A percentile compares a stretch with the other conserved stretches of the same genome.
Evolutionary conservation across 2,888 invertebrate species (phyloP).

Genomic region (Polymixis lichenea): DNA sequence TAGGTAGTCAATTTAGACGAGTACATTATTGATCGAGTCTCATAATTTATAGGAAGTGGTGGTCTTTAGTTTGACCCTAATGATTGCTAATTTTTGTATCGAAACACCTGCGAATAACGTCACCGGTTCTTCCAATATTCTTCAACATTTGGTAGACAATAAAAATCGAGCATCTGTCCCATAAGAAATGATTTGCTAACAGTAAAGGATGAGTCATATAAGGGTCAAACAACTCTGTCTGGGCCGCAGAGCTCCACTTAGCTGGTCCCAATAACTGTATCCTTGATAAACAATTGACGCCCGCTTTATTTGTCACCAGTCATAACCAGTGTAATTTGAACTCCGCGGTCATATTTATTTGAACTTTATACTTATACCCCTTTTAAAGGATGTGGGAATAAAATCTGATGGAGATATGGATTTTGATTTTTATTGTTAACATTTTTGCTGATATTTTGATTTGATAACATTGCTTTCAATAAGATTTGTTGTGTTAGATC

Average conservation of each 20-base stretch:
- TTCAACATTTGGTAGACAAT: not conserved
- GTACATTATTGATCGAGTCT: not conserved
- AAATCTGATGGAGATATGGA: conserved; percentile 27
- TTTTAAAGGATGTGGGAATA: conserved; percentile 53
- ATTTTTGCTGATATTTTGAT: not conserved
- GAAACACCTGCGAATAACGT: not conserved
- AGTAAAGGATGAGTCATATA: conserved; percentile 61
- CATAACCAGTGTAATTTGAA: conserved; percentile 40
- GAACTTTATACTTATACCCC: conserved; percentile 45
- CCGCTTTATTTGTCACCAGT: conserved; percentile 31
- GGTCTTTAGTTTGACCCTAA: not conserved
- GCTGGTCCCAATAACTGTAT: conserved; percentile 54
- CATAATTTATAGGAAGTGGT: not conserved
- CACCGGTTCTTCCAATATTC: not conserved
- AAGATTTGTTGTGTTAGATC: not conserved
- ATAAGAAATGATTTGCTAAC: conserved; percentile 49
- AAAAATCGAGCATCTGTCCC: conserved; percentile 5
- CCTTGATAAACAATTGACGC: conserved; percentile 53
- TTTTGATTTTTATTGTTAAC: conserved; percentile 20
- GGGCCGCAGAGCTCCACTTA: conserved; percentile 42
- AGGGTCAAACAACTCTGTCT: conserved; percentile 67
- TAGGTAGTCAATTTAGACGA: not conserved
- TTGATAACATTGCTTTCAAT: too few relatives aligned
- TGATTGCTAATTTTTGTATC: not conserved
- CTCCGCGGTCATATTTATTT: conserved; percentile 36